Evolutionary conservation across 2,888 invertebrate genomes (phyloP).

Genomic region (Diarsia rubi): DNA sequence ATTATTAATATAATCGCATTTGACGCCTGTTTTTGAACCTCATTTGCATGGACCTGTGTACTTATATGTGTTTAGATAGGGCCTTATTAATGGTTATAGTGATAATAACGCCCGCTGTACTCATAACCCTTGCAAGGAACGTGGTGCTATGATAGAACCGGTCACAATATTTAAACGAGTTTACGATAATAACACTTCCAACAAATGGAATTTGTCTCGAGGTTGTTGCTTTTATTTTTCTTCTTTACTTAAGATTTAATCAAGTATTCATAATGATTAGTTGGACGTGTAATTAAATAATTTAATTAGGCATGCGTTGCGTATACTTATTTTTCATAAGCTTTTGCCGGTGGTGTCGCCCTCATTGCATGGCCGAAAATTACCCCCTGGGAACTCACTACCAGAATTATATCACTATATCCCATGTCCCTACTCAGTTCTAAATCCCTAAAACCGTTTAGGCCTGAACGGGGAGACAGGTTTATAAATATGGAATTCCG

Average conservation of each 20-base stretch:
- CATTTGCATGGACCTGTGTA: conserved; percentile 77
- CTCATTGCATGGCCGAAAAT: neutral
- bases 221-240: conserved; percentile 8
- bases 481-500: neutral
- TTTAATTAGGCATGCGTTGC: neutral
- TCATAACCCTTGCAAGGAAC: conserved; percentile 63
- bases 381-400: neutral
- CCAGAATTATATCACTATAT: neutral
- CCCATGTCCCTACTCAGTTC: neutral
- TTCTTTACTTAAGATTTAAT: conserved; percentile 18
- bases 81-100: conserved; percentile 80
- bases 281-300: neutral
- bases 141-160: conserved; percentile 71
- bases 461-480: too few species aligned
- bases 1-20: conserved; percentile 85
- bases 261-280: conserved; percentile 13
- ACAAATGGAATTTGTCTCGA: conserved; percentile 38
- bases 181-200: conserved; percentile 56
- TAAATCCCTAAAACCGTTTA: neutral
- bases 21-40: conserved; percentile 66
- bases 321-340: neutral
- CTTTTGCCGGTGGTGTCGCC: neutral
- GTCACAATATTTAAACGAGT: conserved; percentile 73
- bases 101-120: conserved; percentile 71
- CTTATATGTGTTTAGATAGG: conserved; percentile 79